phyloP scores from a whole-genome alignment of 2,888 invertebrate genomes.

The Neoascia interrupta region DNA sequence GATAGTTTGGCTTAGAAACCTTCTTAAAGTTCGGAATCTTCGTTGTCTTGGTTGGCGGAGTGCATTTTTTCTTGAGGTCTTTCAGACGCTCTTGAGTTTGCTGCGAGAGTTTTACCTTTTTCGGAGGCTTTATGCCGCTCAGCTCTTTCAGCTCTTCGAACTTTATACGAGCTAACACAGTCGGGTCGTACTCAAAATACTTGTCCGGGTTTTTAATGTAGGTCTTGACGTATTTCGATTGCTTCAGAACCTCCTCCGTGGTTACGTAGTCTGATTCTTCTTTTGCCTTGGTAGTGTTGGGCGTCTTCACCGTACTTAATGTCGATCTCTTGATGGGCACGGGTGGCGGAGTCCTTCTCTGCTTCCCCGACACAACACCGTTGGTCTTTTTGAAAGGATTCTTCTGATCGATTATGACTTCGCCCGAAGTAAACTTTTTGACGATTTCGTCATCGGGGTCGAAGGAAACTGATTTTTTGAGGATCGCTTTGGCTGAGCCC shows the following conservation, averaged over 20 bases:
- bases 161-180: constrained; percentile 76
- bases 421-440: constrained; percentile 77
- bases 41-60: constrained; percentile 67
- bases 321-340: constrained; percentile 76
- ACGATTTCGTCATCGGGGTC: constrained; percentile 77
- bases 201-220: constrained; percentile 80
- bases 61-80: constrained; percentile 71
- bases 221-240: constrained; percentile 79
- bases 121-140: constrained; percentile 72
- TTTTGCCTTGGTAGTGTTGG: constrained; percentile 72
- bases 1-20: constrained; percentile 78
- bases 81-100: constrained; percentile 73
- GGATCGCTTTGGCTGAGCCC: constrained; percentile 53
- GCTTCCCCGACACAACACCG: constrained; percentile 60
- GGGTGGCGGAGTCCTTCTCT: constrained; percentile 74
- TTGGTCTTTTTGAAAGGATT: constrained; percentile 77
- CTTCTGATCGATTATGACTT: constrained; percentile 78
- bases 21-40: constrained; percentile 76
- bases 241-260: constrained; percentile 78
- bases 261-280: constrained; percentile 76
- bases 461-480: constrained; percentile 77
- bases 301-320: constrained; percentile 72
- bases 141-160: constrained; percentile 76
- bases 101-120: constrained; percentile 69
- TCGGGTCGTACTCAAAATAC: constrained; percentile 78